Percentiles rank a stretch among this genome's conserved stretches.
These are phyloP conservation scores for Tenthredo amoena DNA, from an alignment of 2,888 invertebrate species.

Conservation along the genomic window DNA sequence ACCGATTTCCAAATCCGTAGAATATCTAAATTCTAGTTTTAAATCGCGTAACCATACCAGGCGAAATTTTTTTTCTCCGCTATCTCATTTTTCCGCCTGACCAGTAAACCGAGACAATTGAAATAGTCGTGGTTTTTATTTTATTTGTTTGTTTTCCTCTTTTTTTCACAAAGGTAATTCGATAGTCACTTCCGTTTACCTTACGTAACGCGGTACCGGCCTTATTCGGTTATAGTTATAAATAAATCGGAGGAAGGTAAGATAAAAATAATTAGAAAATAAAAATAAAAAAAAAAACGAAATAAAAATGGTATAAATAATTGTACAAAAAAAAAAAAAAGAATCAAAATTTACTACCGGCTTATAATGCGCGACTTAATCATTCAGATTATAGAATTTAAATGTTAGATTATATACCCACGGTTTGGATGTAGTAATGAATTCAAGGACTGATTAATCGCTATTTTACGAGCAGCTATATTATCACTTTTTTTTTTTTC, in stretches of 20 bases:
- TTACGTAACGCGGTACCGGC: conserved; percentile 13
- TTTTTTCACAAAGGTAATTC: not conserved
- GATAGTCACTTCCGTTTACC: conserved; percentile 17
- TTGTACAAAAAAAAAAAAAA: not conserved
- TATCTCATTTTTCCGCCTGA: not conserved
- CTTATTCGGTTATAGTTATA: not conserved
- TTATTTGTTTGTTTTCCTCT: not conserved
- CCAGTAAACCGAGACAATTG: conserved; percentile 24
- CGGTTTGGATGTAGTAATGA: not conserved
- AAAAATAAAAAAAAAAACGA: not conserved
- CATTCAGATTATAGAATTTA: not conserved
- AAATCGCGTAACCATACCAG: not conserved
- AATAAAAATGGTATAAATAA: not conserved
- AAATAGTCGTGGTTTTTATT: not conserved
- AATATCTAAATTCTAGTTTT: not conserved
- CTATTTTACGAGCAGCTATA: not conserved
- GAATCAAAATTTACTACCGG: not conserved
- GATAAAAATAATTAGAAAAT: not conserved
- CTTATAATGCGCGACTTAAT: not conserved
- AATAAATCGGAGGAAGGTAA: not conserved
- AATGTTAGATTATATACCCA: conserved; percentile 11
- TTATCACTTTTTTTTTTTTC: not conserved
- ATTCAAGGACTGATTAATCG: not conserved
- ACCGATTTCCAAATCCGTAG: too few relatives aligned
- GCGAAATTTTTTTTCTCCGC: not conserved